Evolutionary conservation across 30 jellyfish, hydroid and myxozoan species (phyloP), one percentile per base, ranked within the genome.

Genomic region (Rhopilema esculentum): DNA sequence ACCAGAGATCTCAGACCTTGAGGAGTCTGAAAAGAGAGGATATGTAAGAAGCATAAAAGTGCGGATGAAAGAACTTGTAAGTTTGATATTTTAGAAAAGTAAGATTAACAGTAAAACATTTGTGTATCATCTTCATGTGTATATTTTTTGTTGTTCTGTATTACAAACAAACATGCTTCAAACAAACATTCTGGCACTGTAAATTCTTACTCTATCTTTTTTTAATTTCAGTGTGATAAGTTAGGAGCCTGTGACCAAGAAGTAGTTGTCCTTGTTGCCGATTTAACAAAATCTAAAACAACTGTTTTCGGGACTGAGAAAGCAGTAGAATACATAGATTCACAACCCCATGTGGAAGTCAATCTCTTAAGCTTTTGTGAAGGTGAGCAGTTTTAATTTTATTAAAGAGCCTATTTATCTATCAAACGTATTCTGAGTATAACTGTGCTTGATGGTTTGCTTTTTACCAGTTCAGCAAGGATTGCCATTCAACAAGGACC

Each of bases 211-310:
- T 40, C 57, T 40, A 40, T 64, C 57, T 40, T 40, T 40, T 40
- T 40, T 40, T 40, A 40, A 40, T 40, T 69, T 23, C 53, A 69
- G 80, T 69, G 80, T 69, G 80, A 69, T 69, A 69, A 69, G 31
- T 27, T 69, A 21, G 80, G 80, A 69, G 51, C 48, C 48, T 69
- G 80, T 29, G 53, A 27, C 51, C 80, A 69, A 69, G 80, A 69
- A 69, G 80, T 69, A 18, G 80, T 69, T 26, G 80, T 69, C 23
- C 48, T 69, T 69, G 80, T 27, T 26, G 80, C 80, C 31, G 80
- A 69, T 69, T 16, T 69, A 18, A 29, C 48, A 26, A 23, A 27
- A 23, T 26, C 80, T 18, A 69, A 23, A 17, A 69, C 80, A 16
- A 21, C 80, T 18, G 80, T 69, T 69, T 69, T 23, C 51, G 80